phyloP scores from a whole-genome alignment of 2,888 invertebrate genomes.

The Polyommatus icarus region DNA sequence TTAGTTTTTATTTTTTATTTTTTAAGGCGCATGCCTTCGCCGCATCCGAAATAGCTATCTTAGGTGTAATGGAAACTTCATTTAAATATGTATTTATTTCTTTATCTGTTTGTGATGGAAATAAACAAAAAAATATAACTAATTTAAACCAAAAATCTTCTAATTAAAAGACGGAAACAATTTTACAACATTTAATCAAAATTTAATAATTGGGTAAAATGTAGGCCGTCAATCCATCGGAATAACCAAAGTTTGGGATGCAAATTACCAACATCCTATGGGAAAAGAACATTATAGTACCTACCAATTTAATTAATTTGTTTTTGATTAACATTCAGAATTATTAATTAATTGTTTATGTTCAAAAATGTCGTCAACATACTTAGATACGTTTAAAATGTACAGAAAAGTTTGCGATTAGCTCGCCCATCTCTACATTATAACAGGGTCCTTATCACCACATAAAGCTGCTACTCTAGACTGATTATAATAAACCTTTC shows the following conservation, averaged over 20 bases:
- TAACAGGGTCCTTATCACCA: background rate
- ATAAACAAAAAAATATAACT: background rate
- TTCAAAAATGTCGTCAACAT: background rate
- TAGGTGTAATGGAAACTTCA: background rate
- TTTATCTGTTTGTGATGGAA: too few species aligned
- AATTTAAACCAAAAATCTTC: background rate
- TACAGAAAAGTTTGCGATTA: background rate
- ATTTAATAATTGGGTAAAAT: background rate
- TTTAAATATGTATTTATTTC: too few species aligned
- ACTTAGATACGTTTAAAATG: background rate
- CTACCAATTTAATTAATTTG: background rate
- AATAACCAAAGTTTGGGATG: background rate
- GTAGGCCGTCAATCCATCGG: background rate
- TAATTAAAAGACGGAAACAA: background rate
- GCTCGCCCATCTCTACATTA: background rate
- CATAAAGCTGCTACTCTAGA: background rate
- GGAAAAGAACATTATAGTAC: background rate
- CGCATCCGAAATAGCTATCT: background rate
- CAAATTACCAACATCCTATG: conserved; percentile 5
- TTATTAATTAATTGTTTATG: background rate
- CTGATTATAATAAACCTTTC: background rate
- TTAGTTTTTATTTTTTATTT: background rate
- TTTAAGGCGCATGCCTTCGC: background rate
- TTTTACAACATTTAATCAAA: background rate
- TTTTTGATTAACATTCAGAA: background rate